Percentiles rank a stretch among this genome's conserved stretches.
Conservation (phyloP, 2,113 vertebrate genomes). For the Lophura nycthemera region DNA sequence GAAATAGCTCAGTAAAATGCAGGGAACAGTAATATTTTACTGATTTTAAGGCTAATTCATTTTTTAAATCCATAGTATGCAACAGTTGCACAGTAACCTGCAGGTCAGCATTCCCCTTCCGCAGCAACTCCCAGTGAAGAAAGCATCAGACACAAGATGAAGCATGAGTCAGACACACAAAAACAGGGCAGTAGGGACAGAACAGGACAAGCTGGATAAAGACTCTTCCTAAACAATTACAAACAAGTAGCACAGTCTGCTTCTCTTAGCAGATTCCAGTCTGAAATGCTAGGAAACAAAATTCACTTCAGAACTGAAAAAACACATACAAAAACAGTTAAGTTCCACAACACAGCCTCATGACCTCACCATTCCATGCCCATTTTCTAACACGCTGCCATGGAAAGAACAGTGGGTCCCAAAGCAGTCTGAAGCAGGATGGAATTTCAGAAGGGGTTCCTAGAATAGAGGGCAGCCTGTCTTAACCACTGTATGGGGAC, state of each 20-base stretch:
- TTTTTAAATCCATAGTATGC: background rate
- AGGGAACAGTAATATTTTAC: background rate
- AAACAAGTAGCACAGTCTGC: rapidly evolving
- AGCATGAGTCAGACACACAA: background rate
- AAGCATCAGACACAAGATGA: background rate
- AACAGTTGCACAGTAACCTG: background rate
- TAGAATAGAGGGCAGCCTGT: background rate
- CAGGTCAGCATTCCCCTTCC: background rate
- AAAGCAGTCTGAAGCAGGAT: background rate
- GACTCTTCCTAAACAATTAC: background rate
- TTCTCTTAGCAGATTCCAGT: background rate
- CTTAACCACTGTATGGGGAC: background rate
- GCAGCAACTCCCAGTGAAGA: background rate
- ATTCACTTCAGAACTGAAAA: background rate
- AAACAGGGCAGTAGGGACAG: background rate
- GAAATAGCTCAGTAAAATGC: background rate
- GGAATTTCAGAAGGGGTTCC: background rate
- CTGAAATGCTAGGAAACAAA: background rate
- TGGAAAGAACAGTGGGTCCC: background rate
- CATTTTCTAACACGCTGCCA: background rate
- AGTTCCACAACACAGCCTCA: background rate
- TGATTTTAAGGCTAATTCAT: background rate
- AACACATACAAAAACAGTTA: background rate
- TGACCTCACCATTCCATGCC: background rate
- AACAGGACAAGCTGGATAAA: background rate